These are phyloP conservation scores for Acromyrmex charruanus DNA, from an alignment of 1,140 invertebrate species.

Conservation along the genomic window DNA sequence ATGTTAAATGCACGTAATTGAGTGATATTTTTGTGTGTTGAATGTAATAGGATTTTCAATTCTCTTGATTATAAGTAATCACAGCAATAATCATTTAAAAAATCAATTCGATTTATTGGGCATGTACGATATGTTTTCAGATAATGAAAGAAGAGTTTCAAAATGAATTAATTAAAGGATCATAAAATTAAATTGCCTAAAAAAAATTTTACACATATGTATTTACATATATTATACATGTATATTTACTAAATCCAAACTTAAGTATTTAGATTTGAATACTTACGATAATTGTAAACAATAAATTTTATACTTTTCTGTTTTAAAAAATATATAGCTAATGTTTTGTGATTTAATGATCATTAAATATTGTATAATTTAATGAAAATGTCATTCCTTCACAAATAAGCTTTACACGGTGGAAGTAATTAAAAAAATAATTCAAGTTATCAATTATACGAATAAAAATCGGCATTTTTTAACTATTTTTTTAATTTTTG, in stretches of 20 bases:
- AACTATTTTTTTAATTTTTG: slow-evolving; percentile 87
- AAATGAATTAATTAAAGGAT: neutral
- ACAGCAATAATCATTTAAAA: neutral
- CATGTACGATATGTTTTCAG: neutral
- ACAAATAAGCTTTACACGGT: neutral
- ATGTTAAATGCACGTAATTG: slow-evolving; percentile 48
- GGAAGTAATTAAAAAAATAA: neutral
- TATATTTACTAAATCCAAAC: neutral
- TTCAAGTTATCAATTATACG: slow-evolving; percentile 8
- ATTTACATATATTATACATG: slow-evolving; percentile 21
- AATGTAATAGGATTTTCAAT: neutral
- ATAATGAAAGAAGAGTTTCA: neutral
- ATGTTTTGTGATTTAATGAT: slow-evolving; percentile 7
- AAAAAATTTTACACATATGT: slow-evolving; percentile 6
- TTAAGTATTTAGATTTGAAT: slow-evolving; percentile 22
- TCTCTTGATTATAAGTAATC: neutral
- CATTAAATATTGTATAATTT: neutral
- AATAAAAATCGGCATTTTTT: slow-evolving; percentile 52
- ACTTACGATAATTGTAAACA: slow-evolving; percentile 17
- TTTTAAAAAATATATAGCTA: slow-evolving; percentile 10
- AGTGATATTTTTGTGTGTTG: slow-evolving; percentile 3
- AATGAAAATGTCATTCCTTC: neutral
- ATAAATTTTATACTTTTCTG: neutral
- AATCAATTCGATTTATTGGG: neutral
- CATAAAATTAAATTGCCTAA: neutral